A percentile compares a stretch with the other conserved stretches of the same genome.
Conservation (phyloP, 2,113 vertebrate genomes). For the Tupaia tana region DNA sequence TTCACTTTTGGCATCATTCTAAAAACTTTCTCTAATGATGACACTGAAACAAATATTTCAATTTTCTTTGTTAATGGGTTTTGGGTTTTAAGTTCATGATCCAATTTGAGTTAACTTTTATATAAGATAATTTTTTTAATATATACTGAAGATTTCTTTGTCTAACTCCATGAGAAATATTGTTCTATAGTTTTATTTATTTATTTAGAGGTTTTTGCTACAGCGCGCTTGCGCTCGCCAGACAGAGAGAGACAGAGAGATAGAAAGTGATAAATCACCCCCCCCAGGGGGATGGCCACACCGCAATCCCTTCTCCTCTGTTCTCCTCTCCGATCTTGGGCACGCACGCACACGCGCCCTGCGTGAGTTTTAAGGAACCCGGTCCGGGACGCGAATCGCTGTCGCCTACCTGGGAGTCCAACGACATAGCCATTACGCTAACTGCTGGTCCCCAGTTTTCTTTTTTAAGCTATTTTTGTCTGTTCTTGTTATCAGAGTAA, state of each 20-base stretch:
- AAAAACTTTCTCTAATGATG: neutral
- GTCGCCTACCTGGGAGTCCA: no score
- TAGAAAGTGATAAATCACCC: no score
- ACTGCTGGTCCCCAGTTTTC: neutral
- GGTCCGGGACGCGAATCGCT: no score
- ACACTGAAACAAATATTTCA: neutral
- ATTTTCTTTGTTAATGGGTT: neutral
- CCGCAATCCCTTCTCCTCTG: no score
- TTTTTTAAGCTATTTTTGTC: neutral
- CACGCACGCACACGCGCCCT: no score
- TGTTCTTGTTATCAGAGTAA: neutral
- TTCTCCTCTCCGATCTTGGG: no score
- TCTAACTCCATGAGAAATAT: neutral
- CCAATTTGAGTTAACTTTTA: neutral
- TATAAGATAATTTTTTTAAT: neutral
- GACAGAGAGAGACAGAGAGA: no score
- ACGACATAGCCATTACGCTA: no score
- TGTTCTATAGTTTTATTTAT: neutral
- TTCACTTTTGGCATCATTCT: neutral
- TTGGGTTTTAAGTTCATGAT: conserved; percentile 8
- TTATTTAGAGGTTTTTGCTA: no score
- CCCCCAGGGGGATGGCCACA: no score
- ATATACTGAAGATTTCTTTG: neutral
- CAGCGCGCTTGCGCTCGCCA: no score
- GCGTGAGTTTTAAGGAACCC: no score